Base-by-base conservation (phyloP, 1,140 invertebrate species). In the Planococcus citri region DNA sequence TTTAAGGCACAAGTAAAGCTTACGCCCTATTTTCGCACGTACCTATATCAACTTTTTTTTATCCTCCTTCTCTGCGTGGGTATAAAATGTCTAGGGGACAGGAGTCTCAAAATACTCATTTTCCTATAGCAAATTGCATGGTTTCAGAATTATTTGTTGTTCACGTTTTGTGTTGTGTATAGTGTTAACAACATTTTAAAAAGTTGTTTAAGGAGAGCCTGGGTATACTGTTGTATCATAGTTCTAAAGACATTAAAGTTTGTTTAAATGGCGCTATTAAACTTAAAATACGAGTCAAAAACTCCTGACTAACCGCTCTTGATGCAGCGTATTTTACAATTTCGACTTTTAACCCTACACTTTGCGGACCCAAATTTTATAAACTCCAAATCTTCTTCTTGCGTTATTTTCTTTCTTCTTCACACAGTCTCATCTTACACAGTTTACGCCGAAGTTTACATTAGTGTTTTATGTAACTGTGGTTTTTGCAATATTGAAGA, bases 281-380 rank as follows among this genome's bases (percentile, higher is more conserved):
- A 60, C 57, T 60, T 60, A 60, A 60, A 60, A 60, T 60, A 60
- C 57, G 57, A 60, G 57, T 60, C 57, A 60, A 60, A 60, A 60
- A 60, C 57, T 60, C 57, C 57, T 60, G 20, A 60, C 57, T 60
- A 60, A 60, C 57, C 57, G 57, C 21, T 60, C 57, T 60, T 60
- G 17, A 60, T 60, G 57, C 57, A 60, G 21, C 57, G 57, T 60
- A 60, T 60, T 60, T 60, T 60, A 6, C 57, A 60, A 60, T 60
- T 60, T 60, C 20, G 20, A 60, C 57, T 60, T 60, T 60, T 60
- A 60, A 60, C 57, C 57, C 57, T 22, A 37, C 33, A 14, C 33
- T 8, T 37, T 60, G 8, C 57, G 4, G 21, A 22, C 57, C 57
- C 21, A 20, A 60, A 60, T 60, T 60, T 60, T 22, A 60, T 60